phyloP scores from a whole-genome alignment of 1,140 invertebrate species.

The Plectrocnemia conspersa region DNA sequence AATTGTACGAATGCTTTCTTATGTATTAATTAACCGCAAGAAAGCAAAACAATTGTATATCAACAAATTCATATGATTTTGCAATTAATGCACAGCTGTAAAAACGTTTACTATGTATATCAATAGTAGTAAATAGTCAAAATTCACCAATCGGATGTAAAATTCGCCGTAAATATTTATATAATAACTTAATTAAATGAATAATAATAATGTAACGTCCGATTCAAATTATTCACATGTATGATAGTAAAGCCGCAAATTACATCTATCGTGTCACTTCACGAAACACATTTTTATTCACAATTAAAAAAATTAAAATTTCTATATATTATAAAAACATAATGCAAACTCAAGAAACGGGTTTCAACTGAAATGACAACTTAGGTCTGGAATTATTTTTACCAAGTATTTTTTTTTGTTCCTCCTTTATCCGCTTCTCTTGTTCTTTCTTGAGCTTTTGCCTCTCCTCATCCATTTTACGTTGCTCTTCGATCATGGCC shows the following conservation, averaged over 20 bases:
- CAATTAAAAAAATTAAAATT: slow-evolving; percentile 9
- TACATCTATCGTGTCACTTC: slow-evolving; percentile 5
- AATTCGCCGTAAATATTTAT: too few relatives aligned
- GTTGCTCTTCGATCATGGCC: slow-evolving; percentile 93
- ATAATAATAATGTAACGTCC: too few relatives aligned
- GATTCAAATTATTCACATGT: slow-evolving; percentile 33
- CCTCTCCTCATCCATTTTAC: slow-evolving; percentile 91
- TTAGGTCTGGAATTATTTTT: slow-evolving; percentile 96
- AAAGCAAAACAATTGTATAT: too few relatives aligned
- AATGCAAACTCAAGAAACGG: slow-evolving; percentile 57
- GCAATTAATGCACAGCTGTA: too few relatives aligned
- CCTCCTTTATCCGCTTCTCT: slow-evolving; percentile 85
- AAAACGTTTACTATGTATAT: too few relatives aligned
- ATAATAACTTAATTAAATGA: too few relatives aligned
- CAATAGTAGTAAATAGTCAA: too few relatives aligned
- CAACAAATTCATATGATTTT: too few relatives aligned
- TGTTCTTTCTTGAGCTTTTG: slow-evolving; percentile 89
- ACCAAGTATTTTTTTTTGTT: slow-evolving; percentile 94
- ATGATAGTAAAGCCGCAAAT: slow-evolving; percentile 3
- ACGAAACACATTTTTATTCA: slow-evolving; percentile 12
- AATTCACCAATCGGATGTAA: too few relatives aligned
- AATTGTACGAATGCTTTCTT: too few relatives aligned
- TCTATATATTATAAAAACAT: slow-evolving; percentile 1
- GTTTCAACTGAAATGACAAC: slow-evolving; percentile 86
- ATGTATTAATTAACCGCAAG: too few relatives aligned